Evolutionary conservation across 1,140 invertebrate genomes (phyloP).

Genomic region (Pinna nobilis): DNA sequence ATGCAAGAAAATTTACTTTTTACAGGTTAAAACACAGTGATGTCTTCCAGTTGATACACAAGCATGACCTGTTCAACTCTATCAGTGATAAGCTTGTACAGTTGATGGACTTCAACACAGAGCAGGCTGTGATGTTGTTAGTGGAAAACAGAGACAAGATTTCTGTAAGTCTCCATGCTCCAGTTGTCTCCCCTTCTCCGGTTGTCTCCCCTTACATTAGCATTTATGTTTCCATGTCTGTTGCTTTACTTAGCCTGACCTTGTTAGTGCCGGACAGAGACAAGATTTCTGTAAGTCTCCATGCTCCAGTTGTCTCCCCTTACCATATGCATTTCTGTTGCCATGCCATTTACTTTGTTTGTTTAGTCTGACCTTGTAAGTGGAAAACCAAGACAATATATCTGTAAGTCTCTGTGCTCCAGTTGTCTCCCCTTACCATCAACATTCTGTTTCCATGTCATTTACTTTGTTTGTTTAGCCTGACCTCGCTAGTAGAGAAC

Average conservation of each 20-base stretch:
- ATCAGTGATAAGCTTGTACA: slow-evolving; percentile 89
- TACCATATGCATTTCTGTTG: too few species aligned
- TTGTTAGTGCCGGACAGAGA: slow-evolving; percentile 88
- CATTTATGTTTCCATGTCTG: too few species aligned
- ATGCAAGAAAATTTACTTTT: too few species aligned
- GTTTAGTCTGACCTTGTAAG: slow-evolving; percentile 87
- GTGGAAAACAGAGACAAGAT: slow-evolving; percentile 87
- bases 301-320: too few species aligned
- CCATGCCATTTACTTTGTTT: too few species aligned
- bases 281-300: slow-evolving; percentile 82
- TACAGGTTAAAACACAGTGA: slow-evolving; percentile 85
- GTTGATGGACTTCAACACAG: slow-evolving; percentile 91
- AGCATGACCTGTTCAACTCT: slow-evolving; percentile 86
- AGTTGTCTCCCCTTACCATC: too few species aligned
- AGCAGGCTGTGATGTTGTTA: slow-evolving; percentile 89
- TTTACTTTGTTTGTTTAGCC: too few species aligned
- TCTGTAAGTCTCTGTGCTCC: slow-evolving; percentile 81
- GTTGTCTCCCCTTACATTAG: too few species aligned
- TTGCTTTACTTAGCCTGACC: too few species aligned
- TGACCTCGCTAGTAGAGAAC: slow-evolving; percentile 89
- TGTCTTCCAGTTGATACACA: slow-evolving; percentile 91
- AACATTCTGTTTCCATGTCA: too few species aligned
- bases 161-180: slow-evolving; percentile 80
- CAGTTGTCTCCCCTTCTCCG: too few species aligned
- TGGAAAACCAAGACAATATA: slow-evolving; percentile 87